phyloP scores from a whole-genome alignment of 2,888 invertebrate species.

The Pristionchus japonicus region DNA sequence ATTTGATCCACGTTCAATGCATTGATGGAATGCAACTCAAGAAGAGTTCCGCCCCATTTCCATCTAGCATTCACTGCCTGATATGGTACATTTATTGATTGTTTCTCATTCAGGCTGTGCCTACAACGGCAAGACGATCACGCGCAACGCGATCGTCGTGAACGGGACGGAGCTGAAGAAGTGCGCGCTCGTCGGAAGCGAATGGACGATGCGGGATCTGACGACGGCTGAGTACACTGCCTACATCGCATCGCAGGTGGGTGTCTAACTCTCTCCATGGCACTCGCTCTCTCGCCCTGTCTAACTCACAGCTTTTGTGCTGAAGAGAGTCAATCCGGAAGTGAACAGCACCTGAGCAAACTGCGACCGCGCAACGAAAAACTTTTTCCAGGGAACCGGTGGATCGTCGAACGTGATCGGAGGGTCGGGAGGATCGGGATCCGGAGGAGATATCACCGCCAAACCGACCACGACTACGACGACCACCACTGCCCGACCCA shows the following conservation, averaged over 20 bases:
- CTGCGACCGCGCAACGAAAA: too few species aligned
- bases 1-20: too few species aligned
- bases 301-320: too few species aligned
- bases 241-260: slow-evolving; percentile 26
- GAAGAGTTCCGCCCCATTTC: too few species aligned
- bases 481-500: background rate
- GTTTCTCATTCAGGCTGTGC: background rate
- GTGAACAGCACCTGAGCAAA: too few species aligned
- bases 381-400: slow-evolving; percentile 9
- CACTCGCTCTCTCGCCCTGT: too few species aligned
- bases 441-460: slow-evolving; percentile 37
- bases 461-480: slow-evolving; percentile 18
- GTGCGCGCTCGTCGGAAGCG: background rate
- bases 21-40: too few species aligned
- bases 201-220: slow-evolving; percentile 24
- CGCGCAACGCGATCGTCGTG: background rate
- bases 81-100: background rate
- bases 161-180: background rate
- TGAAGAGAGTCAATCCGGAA: too few species aligned
- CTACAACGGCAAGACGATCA: background rate
- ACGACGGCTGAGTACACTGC: slow-evolving; percentile 29
- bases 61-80: too few species aligned
- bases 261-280: too few species aligned
- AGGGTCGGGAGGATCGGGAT: slow-evolving; percentile 42
- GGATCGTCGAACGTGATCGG: slow-evolving; percentile 34